Evolutionary conservation across 2,888 invertebrate species (phyloP), one percentile per base, ranked within the genome.

Genomic region (Sisyra nigra): DNA sequence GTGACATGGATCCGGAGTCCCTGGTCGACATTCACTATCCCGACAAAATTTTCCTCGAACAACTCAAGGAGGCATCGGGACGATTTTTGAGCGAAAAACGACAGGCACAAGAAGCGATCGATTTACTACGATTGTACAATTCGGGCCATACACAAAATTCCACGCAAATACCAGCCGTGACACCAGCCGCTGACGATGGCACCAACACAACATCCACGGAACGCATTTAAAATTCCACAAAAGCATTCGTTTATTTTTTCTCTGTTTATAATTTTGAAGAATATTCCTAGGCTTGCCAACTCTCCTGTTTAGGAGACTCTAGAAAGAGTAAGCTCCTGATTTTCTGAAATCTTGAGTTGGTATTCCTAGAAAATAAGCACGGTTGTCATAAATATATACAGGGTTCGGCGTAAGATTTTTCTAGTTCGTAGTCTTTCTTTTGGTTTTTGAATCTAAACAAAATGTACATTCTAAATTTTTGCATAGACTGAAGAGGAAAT

Each of bases 1-100:
- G 86, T 46, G 86, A 88, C 57, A 88, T 88, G 87, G 87, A 88
- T 63, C 87, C 87, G 6, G 86, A 88, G 50, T 85, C 84, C 48
- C 68, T 88, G 54, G 80, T 81, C 45, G 87, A 88, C 57, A 81
- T 88, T 54, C 75, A 74, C 58, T 72, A 59, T 49, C 80, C 75
- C 50, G 77, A 78, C 58, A 76, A 75, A 58, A 74, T 78, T 51
- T 87, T 87, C 57, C 62, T 83, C 55, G 81, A 82, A 57, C 81
- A 82, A 60, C 67, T 83, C 48, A 83, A 87, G 61, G 86, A 87
- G 66, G 85, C 82, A 24, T 82, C 86, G 53, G 84, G 85, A 57
- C 72, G 81, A 73, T 81, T 65, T 61, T 65, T 86, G 52, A 73
- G 79, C 54, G 87, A 87, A 57, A 86, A 86, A 62, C 73, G 86